These are phyloP conservation scores for Rachycentron canadum DNA, from an alignment of 2,797 vertebrate species.

Conservation along the genomic window DNA sequence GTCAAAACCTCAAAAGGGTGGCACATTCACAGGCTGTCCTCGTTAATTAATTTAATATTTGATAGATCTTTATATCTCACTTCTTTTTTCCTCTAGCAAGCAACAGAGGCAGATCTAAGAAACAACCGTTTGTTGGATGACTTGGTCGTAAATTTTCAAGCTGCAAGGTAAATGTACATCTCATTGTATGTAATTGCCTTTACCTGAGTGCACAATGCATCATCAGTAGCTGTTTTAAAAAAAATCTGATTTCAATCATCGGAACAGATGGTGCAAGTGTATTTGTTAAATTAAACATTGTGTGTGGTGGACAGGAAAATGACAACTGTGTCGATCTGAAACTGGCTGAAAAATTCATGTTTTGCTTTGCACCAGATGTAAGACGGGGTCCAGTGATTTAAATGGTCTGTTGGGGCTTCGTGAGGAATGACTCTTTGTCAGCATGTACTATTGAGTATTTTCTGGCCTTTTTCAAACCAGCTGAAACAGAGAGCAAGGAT, in stretches of 20 bases:
- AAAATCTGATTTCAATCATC: too few relatives aligned
- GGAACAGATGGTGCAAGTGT: too few relatives aligned
- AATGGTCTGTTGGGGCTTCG: background rate
- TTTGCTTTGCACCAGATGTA: too few relatives aligned
- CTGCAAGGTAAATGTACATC: slow-evolving; percentile 87
- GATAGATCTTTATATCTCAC: background rate
- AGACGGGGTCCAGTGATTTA: too few relatives aligned
- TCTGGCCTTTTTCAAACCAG: background rate
- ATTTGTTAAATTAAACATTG: too few relatives aligned
- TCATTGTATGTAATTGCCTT: background rate
- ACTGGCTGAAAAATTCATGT: too few relatives aligned
- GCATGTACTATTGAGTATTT: background rate
- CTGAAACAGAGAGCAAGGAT: background rate
- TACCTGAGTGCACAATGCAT: background rate
- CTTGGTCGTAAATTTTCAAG: slow-evolving; percentile 89
- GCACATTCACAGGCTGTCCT: background rate
- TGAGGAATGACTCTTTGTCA: background rate
- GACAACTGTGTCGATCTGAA: too few relatives aligned
- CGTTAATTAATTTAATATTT: background rate
- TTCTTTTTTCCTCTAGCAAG: slow-evolving; percentile 80
- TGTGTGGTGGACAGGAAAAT: too few relatives aligned
- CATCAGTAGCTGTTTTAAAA: background rate
- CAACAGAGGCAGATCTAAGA: slow-evolving; percentile 90
- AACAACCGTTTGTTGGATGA: slow-evolving; percentile 95
- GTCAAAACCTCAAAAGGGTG: background rate